Base-by-base conservation (phyloP, 2,797 vertebrate species). In the Melanitta fusca region DNA sequence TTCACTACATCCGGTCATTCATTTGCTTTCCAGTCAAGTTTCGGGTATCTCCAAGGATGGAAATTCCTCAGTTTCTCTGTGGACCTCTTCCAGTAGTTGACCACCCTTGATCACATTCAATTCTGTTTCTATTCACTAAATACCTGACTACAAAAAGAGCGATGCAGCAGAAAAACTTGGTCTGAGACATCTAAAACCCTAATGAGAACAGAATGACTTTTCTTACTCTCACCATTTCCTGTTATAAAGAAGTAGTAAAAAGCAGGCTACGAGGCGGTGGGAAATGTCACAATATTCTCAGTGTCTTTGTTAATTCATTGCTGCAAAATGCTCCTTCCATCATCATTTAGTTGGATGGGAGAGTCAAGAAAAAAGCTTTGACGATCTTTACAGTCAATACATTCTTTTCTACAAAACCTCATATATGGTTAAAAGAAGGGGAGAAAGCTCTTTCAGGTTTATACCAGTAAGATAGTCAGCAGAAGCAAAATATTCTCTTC, bases 131-230 rank as follows among this genome's bases (percentile, higher is more conserved):
- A 4, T n/a, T 78, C 49, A 54, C 38, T 85, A 78, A 92, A 80
- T 86, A n/a, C 6, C 7, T n/a, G 62, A 36, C 70, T 74, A 61
- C 43, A 81, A 21, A 49, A 66, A 73, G 51, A 77, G 17, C 38
- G 43, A 27, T 87, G 49, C 54, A 75, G 21, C 8, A 32, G 60
- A 81, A 80, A 57, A 58, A 34, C 60, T 92, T 18, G 4, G 4
- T 94, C 25, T 83, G 77, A 96, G 80, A 47, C 62, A 74, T 78
- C n/a, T 90, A 83, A 80, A 92, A 75, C 27, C 57, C 32, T 85
- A 80, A 88, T 51, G 80, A 64, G 73, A 82, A 79, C 45, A 74
- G 54, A 90, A 61, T 57, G 4, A 64, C 56, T 93, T 87, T 34
- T 57, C 17, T 80, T 91, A 36, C 8, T 94, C 11, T 81, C 73